Evolutionary conservation across 2,113 vertebrate genomes (phyloP), one percentile per base, ranked within the genome.

Genomic region (Anolis carolinensis): DNA sequence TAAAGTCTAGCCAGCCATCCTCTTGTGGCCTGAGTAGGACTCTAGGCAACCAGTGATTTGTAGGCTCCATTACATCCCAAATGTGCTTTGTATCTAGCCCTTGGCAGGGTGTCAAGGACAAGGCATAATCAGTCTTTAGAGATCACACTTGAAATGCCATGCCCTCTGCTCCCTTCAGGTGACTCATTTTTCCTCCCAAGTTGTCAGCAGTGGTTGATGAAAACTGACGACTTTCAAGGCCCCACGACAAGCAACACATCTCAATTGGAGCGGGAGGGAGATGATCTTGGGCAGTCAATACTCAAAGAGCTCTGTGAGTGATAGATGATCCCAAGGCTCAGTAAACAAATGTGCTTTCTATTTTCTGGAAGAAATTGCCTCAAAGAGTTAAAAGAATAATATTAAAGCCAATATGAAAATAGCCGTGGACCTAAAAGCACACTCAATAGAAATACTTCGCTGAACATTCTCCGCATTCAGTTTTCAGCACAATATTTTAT

Each of bases 71-170:
- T 95, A 94, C 91, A 95, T 94, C 79, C 92, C 93, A 95, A 95
- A 94, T 88, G 87, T 87, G 94, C 92, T 34, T 89, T 92, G 91
- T 91, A 93, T 94, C 94, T 94, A 94, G 93, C 94, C 95, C 85
- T 95, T 96, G 94, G 95, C 96, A 95, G 83, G 76, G 90, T 95
- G 95, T 96, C 95, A 96, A 96, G 94, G 95, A 94, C 92, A 93
- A 94, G 94, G 93, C 93, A 90, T 95, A 95, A 96, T 96, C 94
- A 95, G 90, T 96, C 93, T 96, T 95, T 89, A 90, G 93, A 94
- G 91, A 95, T 88, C 7, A 71, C 86, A 95, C 95, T 90, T 93
- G 94, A 95, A 96, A 95, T 88, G 88, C 80, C 89, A 1, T 93
- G 90, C 89, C 87, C 88, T 90, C 87, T 0, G 0, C 90, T 95